Conservation (phyloP, 2,113 vertebrate genomes). For the Coregonus clupeaformis region DNA sequence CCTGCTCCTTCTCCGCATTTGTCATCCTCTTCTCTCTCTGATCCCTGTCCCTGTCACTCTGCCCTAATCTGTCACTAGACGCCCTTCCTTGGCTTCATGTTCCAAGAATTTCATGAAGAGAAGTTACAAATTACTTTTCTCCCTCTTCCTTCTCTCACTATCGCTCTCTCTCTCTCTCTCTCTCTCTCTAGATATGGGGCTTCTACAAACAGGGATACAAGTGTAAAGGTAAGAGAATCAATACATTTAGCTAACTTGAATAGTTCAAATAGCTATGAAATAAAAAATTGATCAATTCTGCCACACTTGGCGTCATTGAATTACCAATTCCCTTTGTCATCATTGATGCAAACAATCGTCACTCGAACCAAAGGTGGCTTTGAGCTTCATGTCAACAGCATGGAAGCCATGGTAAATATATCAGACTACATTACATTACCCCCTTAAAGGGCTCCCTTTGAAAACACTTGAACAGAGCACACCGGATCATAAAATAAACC, state of each 20-base stretch:
- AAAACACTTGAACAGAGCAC: too few relatives aligned
- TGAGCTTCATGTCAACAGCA: slow-evolving; percentile 39
- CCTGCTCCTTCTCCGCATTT: too few relatives aligned
- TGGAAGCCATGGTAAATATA: slow-evolving; percentile 23
- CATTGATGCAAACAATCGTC: too few relatives aligned
- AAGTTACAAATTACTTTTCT: background rate
- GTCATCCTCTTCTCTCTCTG: too few relatives aligned
- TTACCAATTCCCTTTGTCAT: too few relatives aligned
- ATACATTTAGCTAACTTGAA: background rate
- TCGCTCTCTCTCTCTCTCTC: background rate
- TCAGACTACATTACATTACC: background rate
- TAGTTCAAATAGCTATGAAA: background rate
- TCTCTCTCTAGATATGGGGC: slow-evolving; percentile 79
- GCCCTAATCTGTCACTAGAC: background rate
- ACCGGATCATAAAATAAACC: slow-evolving; percentile 25
- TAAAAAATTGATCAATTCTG: background rate
- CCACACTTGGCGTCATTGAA: too few relatives aligned
- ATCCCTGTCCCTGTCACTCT: too few relatives aligned
- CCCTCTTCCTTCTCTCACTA: background rate
- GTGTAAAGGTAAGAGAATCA: slow-evolving; percentile 81
- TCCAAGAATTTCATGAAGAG: too few relatives aligned
- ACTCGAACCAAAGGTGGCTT: background rate
- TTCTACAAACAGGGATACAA: slow-evolving; percentile 92
- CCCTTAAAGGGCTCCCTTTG: too few relatives aligned
- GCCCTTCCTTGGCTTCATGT: background rate